phyloP scores from a whole-genome alignment of 2,888 invertebrate genomes.

The Sclerodermus sp. region DNA sequence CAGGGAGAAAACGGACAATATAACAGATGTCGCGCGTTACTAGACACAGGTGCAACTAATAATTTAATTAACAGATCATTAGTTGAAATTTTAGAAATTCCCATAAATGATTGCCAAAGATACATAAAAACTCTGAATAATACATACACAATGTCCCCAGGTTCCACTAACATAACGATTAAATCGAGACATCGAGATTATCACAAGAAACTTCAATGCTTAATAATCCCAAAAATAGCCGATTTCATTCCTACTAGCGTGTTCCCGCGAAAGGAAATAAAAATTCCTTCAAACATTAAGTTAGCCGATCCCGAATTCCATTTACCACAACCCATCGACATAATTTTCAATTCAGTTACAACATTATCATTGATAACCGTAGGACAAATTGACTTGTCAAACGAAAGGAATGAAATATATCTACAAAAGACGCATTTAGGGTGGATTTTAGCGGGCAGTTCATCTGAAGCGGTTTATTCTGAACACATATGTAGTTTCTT shows the following conservation, averaged over 20 bases:
- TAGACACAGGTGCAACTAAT: too few relatives aligned
- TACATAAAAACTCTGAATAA: too few relatives aligned
- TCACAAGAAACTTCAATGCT: background rate
- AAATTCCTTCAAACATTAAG: constrained; percentile 10
- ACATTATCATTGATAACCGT: constrained; percentile 13
- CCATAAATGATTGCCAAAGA: background rate
- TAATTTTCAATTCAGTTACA: constrained; percentile 11
- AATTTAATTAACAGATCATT: too few relatives aligned
- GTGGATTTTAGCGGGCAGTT: constrained; percentile 20
- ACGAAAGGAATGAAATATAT: constrained; percentile 1
- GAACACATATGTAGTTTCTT: too few relatives aligned
- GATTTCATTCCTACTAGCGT: background rate
- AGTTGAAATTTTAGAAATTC: background rate
- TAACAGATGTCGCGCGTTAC: too few relatives aligned
- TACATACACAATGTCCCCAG: background rate
- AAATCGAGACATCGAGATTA: too few relatives aligned
- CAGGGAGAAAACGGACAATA: too few relatives aligned
- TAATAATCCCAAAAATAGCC: background rate
- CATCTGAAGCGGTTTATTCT: background rate
- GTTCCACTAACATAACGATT: too few relatives aligned
- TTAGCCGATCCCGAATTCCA: constrained; percentile 15
- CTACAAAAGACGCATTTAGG: constrained; percentile 16
- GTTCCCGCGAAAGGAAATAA: constrained; percentile 4
- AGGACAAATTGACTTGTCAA: constrained; percentile 12
- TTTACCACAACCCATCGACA: constrained; percentile 7